Conservation (phyloP, 2,797 vertebrate genomes). For the Clamator glandarius region DNA sequence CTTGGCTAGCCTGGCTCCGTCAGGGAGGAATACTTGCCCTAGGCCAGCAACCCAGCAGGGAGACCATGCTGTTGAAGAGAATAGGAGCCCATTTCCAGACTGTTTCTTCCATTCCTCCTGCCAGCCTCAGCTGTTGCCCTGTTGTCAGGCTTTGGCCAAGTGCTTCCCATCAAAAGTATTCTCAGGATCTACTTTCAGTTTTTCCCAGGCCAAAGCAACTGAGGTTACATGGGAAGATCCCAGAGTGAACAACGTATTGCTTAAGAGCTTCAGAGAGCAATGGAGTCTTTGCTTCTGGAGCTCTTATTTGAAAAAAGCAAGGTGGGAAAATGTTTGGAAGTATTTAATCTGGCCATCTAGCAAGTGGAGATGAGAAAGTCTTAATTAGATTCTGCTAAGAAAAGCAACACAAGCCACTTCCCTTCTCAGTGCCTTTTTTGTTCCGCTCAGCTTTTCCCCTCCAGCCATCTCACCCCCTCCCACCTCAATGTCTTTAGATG, state of each 20-base stretch:
- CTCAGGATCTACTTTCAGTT: neutral
- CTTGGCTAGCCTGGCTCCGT: neutral
- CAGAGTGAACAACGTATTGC: neutral
- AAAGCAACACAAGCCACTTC: neutral
- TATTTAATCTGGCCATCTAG: neutral
- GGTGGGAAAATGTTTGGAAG: neutral
- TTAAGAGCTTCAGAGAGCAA: neutral
- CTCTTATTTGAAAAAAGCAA: neutral
- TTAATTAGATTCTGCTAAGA: neutral
- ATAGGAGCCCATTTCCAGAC: neutral
- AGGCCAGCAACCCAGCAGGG: constrained; percentile 20
- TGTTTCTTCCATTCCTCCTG: neutral
- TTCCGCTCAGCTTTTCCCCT: neutral
- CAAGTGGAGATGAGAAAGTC: neutral
- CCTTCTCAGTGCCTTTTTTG: neutral
- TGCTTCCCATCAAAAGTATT: neutral
- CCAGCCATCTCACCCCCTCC: neutral
- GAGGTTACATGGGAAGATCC: neutral
- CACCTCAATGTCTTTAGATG: neutral
- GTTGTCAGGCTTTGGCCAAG: neutral
- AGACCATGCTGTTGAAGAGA: neutral
- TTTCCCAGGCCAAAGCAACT: neutral
- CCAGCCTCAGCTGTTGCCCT: constrained; percentile 15
- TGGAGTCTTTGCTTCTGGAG: neutral
- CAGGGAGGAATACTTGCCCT: constrained; percentile 12